A percentile compares a stretch with the other conserved stretches of the same genome.
Evolutionary conservation across 2,888 invertebrate genomes (phyloP).

Genomic region (Hipparchia sbordonii): DNA sequence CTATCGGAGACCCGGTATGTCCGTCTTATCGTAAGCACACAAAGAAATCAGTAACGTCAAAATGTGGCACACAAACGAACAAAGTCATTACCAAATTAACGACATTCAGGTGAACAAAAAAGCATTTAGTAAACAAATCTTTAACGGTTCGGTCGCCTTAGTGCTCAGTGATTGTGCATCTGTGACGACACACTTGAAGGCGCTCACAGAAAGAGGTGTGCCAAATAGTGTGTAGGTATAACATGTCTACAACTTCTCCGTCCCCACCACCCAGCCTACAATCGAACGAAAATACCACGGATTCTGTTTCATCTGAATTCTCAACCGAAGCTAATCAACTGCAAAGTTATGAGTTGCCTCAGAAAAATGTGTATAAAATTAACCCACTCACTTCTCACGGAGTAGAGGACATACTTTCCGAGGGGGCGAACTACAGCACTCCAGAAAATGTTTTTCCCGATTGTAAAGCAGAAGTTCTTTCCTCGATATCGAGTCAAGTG

Average conservation of each 20-base stretch:
- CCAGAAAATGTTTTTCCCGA: constrained; percentile 59
- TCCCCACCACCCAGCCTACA: constrained; percentile 65
- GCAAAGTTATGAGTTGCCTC: constrained; percentile 43
- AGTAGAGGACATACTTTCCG: constrained; percentile 72
- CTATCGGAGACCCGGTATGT: constrained; percentile 77
- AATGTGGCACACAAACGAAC: constrained; percentile 68
- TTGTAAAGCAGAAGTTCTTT: constrained; percentile 61
- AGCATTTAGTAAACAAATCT: constrained; percentile 78
- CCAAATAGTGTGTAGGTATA: constrained; percentile 30
- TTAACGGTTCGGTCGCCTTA: constrained; percentile 67
- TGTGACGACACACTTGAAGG: constrained; percentile 42
- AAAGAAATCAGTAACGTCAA: constrained; percentile 56
- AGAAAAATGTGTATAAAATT: constrained; percentile 53
- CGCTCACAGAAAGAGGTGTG: constrained; percentile 33
- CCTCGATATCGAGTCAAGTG: constrained; percentile 54
- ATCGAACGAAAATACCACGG: constrained; percentile 63
- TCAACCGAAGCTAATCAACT: constrained; percentile 53
- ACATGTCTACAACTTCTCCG: constrained; percentile 62
- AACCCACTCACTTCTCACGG: constrained; percentile 65
- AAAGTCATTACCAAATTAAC: constrained; percentile 80
- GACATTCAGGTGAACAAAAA: constrained; percentile 77
- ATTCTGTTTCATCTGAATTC: constrained; percentile 59
- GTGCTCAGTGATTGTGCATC: constrained; percentile 52
- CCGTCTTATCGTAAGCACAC: constrained; percentile 74
- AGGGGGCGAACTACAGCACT: constrained; percentile 55